phyloP scores from a whole-genome alignment of 1,140 invertebrate species.

The Hypsibius dujardini region DNA sequence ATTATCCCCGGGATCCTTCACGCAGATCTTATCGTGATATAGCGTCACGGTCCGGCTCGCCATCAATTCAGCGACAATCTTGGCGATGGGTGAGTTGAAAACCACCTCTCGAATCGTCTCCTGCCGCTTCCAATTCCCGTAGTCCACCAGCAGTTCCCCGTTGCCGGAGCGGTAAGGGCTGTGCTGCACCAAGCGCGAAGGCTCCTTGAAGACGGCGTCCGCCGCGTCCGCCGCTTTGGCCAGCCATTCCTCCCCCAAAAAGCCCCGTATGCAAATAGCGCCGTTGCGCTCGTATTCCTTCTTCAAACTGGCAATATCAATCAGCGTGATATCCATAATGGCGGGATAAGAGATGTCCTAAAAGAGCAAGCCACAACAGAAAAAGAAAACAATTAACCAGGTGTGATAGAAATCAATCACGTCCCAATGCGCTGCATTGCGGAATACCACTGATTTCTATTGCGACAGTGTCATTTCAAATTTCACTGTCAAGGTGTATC shows the following conservation, averaged over 20 bases:
- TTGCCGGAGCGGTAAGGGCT: conserved; percentile 17
- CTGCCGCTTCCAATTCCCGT: conserved; percentile 29
- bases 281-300: conserved; percentile 23
- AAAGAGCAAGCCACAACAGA: too few species aligned
- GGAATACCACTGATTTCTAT: too few species aligned
- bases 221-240: conserved; percentile 21
- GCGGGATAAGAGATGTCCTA: too few species aligned
- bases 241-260: conserved; percentile 23
- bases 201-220: conserved; percentile 21
- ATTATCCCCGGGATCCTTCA: conserved; percentile 27
- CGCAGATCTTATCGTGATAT: conserved; percentile 30
- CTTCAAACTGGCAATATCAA: not conserved
- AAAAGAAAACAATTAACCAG: too few species aligned
- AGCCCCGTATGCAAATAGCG: conserved; percentile 22
- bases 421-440: too few species aligned
- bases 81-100: conserved; percentile 27
- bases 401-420: too few species aligned
- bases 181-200: conserved; percentile 21
- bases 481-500: too few species aligned
- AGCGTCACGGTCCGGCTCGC: conserved; percentile 25
- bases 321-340: not conserved
- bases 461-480: too few species aligned
- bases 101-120: conserved; percentile 26
- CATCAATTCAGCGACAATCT: conserved; percentile 25
- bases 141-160: conserved; percentile 29